Conservation (phyloP, 2,113 vertebrate genomes). For the Platichthys flesus region DNA sequence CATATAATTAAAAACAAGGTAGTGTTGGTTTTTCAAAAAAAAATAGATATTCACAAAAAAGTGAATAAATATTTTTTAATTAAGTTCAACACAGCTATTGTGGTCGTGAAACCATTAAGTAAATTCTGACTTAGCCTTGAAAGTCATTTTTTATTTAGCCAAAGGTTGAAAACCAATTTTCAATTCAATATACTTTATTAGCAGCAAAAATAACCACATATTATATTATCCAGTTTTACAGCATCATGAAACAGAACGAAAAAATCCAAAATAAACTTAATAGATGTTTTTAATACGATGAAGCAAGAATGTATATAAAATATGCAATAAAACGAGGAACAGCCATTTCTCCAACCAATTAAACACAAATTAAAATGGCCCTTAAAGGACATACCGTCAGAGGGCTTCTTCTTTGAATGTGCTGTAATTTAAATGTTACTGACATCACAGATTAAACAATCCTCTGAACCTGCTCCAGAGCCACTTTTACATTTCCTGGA, state of each 20-base stretch:
- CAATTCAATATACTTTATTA: conserved; percentile 62
- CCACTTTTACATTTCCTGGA: conserved; percentile 45
- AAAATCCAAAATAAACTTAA: conserved; percentile 38
- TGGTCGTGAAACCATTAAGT: too few relatives aligned
- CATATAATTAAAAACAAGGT: neutral
- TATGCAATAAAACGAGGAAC: conserved; percentile 45
- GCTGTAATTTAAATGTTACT: conserved; percentile 24
- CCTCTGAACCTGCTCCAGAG: conserved; percentile 28
- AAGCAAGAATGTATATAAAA: conserved; percentile 52
- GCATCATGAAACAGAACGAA: conserved; percentile 13
- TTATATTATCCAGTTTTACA: conserved; percentile 33
- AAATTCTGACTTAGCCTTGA: neutral
- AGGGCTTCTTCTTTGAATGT: conserved; percentile 15
- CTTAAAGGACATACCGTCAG: neutral
- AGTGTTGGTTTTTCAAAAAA: neutral
- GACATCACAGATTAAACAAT: conserved; percentile 33
- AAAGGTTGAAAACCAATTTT: neutral
- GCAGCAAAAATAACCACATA: conserved; percentile 48
- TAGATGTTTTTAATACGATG: conserved; percentile 32
- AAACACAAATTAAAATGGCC: conserved; percentile 34
- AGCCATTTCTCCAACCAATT: conserved; percentile 31
- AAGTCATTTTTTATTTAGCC: neutral
- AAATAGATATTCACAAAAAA: neutral
- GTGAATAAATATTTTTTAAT: too few relatives aligned
- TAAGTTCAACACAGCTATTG: too few relatives aligned